Base-by-base conservation (phyloP, 2,797 vertebrate species). In the Coregonus sp. region DNA sequence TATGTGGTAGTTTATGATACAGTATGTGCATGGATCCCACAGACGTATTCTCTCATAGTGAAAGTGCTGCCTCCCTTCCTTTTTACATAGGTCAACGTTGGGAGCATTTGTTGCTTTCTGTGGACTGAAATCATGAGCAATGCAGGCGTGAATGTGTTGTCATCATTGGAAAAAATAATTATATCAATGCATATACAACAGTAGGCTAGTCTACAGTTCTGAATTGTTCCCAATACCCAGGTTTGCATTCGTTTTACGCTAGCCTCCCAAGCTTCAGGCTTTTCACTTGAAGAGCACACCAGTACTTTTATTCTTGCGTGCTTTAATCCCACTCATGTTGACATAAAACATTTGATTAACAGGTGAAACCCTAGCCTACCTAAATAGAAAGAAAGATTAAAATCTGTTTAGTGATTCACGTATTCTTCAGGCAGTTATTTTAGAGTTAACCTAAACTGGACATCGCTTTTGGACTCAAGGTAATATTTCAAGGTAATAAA, bases 201-300 rank as follows among this genome's bases (percentile, higher is more conserved):
- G 29, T 59, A 72, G n/a, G 70, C 20, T 72, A 0, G 15, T 73
- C 33, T 35, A 35, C 33, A 63, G 59, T 29, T 63, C 20, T 25
- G 7, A 25, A 63, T 63, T 29, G 70, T 71, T 20, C 9, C 9
- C 40, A 40, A 40, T 2, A 47, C 9, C 40, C 40, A 11, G 20
- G 20, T 25, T 61, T 25, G 59, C 20, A 25, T 47, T 47, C 84
- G 90, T 89, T 85, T 82, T 89, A 68, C 95, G 96, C 94, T 12
- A 63, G 20, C 59, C 59, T 96, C 93, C 95, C 9, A 4, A 72
- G 15, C 50, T n/a, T 14, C 69, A 92, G 59, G 35, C 37, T 6
- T 29, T 20, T 20, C 7, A 70, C 68, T 47, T 40, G 11, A 12
- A 63, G 25, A 25, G 59, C 59, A 25, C 59, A 63, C 59, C 20